A percentile compares a stretch with the other conserved stretches of the same genome.
Conservation (phyloP, 1,140 invertebrate genomes). For the Neocloeon triangulifer region DNA sequence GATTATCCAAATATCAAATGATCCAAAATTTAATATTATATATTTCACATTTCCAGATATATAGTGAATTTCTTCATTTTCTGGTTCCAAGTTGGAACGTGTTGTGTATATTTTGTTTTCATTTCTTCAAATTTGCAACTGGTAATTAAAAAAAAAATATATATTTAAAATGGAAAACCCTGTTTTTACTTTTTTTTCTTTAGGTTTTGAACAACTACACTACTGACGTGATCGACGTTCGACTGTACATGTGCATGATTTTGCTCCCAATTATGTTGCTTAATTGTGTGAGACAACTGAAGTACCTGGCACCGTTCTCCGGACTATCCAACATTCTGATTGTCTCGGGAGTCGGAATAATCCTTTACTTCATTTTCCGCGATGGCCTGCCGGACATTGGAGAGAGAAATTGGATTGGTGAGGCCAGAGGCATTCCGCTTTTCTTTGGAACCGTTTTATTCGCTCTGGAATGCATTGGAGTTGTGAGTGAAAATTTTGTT, state of each 20-base stretch:
- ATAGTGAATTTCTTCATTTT: slow-evolving; percentile 43
- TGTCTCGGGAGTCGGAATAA: slow-evolving; percentile 36
- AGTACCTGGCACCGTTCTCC: slow-evolving; percentile 47
- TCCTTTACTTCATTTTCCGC: slow-evolving; percentile 39
- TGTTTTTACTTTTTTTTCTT: too few relatives aligned
- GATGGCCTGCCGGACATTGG: slow-evolving; percentile 23
- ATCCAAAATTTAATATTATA: too few relatives aligned
- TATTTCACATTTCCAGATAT: slow-evolving; percentile 33
- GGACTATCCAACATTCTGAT: slow-evolving; percentile 44
- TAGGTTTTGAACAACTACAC: slow-evolving; percentile 13
- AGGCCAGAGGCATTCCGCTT: slow-evolving; percentile 21
- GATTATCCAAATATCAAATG: too few relatives aligned
- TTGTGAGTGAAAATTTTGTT: slow-evolving; percentile 26
- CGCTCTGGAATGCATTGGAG: slow-evolving; percentile 55
- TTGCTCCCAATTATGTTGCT: slow-evolving; percentile 43
- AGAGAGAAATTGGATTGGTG: slow-evolving; percentile 21
- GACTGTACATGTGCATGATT: slow-evolving; percentile 35
- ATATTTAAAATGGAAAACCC: too few relatives aligned
- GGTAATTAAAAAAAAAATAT: too few relatives aligned
- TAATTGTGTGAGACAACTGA: slow-evolving; percentile 46
- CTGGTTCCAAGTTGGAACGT: slow-evolving; percentile 68
- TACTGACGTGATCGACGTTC: slow-evolving; percentile 18
- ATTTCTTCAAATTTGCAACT: slow-evolving; percentile 45
- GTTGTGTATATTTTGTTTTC: slow-evolving; percentile 74
- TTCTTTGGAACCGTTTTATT: slow-evolving; percentile 57